A percentile compares a stretch with the other conserved stretches of the same genome.
Evolutionary conservation across 1,140 invertebrate genomes (phyloP).

Genomic region (Zophobas morio): DNA sequence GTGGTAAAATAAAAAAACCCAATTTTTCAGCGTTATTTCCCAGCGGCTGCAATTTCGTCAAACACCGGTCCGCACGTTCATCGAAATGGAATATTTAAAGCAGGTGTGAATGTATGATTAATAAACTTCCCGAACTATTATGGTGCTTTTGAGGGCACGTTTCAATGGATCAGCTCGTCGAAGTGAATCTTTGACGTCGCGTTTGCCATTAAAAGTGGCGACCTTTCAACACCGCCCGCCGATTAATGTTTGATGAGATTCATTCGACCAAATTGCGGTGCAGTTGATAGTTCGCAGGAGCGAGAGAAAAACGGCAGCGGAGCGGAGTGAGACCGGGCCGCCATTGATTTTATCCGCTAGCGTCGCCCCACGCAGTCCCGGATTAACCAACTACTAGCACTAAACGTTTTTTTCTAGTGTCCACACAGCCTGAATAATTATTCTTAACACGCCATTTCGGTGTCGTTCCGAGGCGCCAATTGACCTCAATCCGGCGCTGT

Average conservation of each 20-base stretch:
- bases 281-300: slow-evolving; percentile 28
- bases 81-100: too few relatives aligned
- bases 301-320: slow-evolving; percentile 9
- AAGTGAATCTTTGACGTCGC: slow-evolving; percentile 6
- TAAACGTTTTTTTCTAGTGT: too few relatives aligned
- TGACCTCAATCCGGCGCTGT: too few relatives aligned
- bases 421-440: too few relatives aligned
- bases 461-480: too few relatives aligned
- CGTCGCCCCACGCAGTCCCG: background rate
- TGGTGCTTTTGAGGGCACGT: background rate
- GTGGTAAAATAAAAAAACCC: too few relatives aligned
- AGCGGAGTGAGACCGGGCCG: background rate
- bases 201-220: slow-evolving; percentile 23
- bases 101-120: too few relatives aligned
- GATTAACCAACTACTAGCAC: too few relatives aligned
- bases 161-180: background rate
- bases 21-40: too few relatives aligned
- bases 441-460: too few relatives aligned
- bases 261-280: slow-evolving; percentile 41
- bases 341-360: slow-evolving; percentile 33
- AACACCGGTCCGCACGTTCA: too few relatives aligned
- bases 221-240: background rate
- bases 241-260: slow-evolving; percentile 40
- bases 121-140: background rate
- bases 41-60: too few relatives aligned